Evolutionary conservation across 2,888 invertebrate genomes (phyloP).

Genomic region (Pammene fasciana): DNA sequence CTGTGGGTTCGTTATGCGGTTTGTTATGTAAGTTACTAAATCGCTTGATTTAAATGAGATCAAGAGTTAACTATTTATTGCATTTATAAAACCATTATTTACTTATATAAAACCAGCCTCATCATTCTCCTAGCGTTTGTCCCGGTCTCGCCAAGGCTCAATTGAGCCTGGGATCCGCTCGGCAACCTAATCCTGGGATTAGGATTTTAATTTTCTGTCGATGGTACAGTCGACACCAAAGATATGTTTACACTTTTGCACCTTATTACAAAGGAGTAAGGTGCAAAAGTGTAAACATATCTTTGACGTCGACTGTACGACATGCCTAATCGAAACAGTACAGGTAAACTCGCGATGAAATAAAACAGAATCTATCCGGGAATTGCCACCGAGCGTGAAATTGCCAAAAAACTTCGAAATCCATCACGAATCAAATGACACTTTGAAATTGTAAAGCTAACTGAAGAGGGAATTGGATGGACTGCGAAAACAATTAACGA

Average conservation of each 20-base stretch:
- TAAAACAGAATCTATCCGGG: conserved; percentile 68
- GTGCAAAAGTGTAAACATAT: too few relatives aligned
- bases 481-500: conserved; percentile 78
- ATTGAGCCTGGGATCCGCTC: too few relatives aligned
- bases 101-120: too few relatives aligned
- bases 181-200: too few relatives aligned
- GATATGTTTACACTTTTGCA: neutral
- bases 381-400: conserved; percentile 73
- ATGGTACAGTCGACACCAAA: too few relatives aligned
- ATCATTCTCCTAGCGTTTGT: too few relatives aligned
- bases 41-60: too few relatives aligned
- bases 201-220: too few relatives aligned
- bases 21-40: neutral
- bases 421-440: conserved; percentile 82
- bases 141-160: too few relatives aligned
- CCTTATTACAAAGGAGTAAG: too few relatives aligned
- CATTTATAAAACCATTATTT: too few relatives aligned
- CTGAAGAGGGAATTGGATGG: conserved; percentile 75
- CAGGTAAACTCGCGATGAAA: conserved; percentile 55
- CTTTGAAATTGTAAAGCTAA: conserved; percentile 80
- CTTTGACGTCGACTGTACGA: neutral
- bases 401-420: conserved; percentile 79
- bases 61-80: too few relatives aligned
- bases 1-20: neutral
- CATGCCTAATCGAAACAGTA: conserved; percentile 8